These are phyloP conservation scores for Antidorcas marsupialis DNA, from an alignment of 2,113 vertebrate genomes.

Conservation along the genomic window DNA sequence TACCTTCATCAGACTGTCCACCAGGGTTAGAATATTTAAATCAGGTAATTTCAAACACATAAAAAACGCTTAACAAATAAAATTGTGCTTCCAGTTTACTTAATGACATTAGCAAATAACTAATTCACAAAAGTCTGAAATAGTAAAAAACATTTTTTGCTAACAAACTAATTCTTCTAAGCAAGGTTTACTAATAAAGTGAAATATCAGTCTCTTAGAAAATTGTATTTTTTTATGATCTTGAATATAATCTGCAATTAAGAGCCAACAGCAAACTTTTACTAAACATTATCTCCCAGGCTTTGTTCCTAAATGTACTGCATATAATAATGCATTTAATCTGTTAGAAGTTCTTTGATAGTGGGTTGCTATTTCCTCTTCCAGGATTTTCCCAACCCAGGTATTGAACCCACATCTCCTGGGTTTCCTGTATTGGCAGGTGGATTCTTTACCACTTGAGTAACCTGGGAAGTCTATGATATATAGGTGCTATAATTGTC, in stretches of 20 bases:
- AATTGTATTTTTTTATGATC: background rate
- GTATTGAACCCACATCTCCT: no score
- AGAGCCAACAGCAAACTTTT: background rate
- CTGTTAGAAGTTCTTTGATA: background rate
- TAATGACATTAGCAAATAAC: background rate
- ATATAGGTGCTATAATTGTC: background rate
- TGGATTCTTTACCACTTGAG: no score
- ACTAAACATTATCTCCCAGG: background rate
- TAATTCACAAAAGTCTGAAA: background rate
- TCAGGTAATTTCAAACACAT: slow-evolving; percentile 71
- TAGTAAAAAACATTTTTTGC: background rate
- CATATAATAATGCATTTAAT: background rate
- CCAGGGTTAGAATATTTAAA: slow-evolving; percentile 82
- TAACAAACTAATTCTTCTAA: background rate
- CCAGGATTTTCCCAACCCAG: no score
- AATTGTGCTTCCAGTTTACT: background rate
- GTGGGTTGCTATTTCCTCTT: no score
- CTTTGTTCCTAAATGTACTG: background rate
- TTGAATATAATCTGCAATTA: background rate
- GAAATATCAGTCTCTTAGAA: background rate
- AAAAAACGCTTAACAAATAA: background rate
- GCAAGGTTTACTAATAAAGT: background rate
- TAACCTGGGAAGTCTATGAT: no score
- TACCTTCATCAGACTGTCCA: slow-evolving; percentile 71
- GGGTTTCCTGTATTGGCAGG: no score